These are phyloP conservation scores for Tigriopus japonicus DNA, from an alignment of 1,140 invertebrate species.

Conservation along the genomic window DNA sequence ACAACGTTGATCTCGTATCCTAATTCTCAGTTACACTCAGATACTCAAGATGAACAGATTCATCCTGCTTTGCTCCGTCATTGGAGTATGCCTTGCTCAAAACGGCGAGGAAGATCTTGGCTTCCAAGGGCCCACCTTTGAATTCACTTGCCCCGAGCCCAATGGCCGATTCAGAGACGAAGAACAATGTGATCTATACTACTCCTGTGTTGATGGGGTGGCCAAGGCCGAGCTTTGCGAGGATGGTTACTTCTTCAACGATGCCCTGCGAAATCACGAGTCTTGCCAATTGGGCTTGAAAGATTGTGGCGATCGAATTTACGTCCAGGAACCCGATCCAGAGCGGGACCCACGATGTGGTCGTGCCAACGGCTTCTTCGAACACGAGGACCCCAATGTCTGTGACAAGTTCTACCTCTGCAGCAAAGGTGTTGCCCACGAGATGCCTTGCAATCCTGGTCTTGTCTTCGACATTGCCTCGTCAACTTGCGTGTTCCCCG, in stretches of 20 bases:
- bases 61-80: no score
- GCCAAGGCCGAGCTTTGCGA: constrained; percentile 49
- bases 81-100: not conserved
- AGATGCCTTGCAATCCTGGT: constrained; percentile 52
- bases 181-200: constrained; percentile 58
- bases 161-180: constrained; percentile 52
- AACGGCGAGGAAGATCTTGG: not conserved
- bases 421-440: constrained; percentile 46
- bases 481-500: constrained; percentile 58
- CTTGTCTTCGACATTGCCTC: constrained; percentile 56
- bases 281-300: constrained; percentile 54
- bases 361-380: constrained; percentile 56
- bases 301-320: constrained; percentile 48
- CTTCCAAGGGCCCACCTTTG: not conserved
- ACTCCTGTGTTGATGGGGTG: constrained; percentile 42
- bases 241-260: constrained; percentile 55
- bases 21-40: no score
- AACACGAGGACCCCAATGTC: constrained; percentile 44
- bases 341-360: constrained; percentile 33
- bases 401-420: constrained; percentile 68
- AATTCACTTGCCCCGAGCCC: constrained; percentile 47
- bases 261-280: constrained; percentile 45
- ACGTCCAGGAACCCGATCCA: constrained; percentile 25
- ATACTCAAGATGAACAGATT: no score
- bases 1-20: no score